These are phyloP conservation scores for Heteronetta atricapilla DNA, from an alignment of 2,113 vertebrate genomes.

Conservation along the genomic window DNA sequence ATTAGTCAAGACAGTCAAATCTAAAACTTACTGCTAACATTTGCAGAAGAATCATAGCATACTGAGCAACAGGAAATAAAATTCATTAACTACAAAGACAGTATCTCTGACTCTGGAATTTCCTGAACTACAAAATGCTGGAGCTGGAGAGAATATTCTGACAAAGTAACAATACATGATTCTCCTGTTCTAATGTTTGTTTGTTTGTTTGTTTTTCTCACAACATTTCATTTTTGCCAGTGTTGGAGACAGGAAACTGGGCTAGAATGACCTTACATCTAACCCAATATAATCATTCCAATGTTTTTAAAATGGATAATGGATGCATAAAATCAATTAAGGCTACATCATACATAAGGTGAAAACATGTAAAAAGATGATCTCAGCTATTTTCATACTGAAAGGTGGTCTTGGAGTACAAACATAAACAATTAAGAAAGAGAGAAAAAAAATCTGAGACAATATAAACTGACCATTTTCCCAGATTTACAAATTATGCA, in stretches of 20 bases:
- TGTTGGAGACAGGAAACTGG: not conserved
- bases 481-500: not conserved
- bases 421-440: not conserved
- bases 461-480: not conserved
- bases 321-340: not conserved
- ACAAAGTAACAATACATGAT: not conserved
- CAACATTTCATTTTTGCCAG: not conserved
- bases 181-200: not conserved
- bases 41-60: not conserved
- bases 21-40: not conserved
- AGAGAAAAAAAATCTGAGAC: not conserved
- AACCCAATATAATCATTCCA: not conserved
- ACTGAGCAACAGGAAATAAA: conserved; percentile 40
- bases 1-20: conserved; percentile 11
- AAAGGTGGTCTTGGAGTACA: not conserved
- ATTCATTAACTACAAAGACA: conserved; percentile 47
- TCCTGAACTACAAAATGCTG: conserved; percentile 53
- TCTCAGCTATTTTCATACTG: not conserved
- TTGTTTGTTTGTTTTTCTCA: not conserved
- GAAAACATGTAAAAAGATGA: not conserved
- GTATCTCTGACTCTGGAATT: conserved; percentile 48
- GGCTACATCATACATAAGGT: not conserved
- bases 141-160: not conserved
- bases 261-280: not conserved
- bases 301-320: not conserved